phyloP scores from a whole-genome alignment of 1,140 invertebrate genomes.

The Drosophila tani region DNA sequence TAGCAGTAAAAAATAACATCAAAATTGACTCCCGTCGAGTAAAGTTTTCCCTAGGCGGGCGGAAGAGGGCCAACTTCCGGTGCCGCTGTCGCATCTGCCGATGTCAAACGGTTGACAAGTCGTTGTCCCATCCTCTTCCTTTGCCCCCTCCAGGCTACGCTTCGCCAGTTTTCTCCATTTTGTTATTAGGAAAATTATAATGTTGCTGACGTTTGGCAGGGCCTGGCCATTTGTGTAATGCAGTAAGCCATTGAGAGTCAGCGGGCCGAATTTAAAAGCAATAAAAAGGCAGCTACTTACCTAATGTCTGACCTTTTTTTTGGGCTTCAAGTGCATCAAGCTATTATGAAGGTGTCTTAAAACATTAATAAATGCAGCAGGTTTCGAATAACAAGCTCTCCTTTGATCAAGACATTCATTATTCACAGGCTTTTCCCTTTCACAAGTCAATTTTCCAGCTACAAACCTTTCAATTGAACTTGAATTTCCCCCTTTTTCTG shows the following conservation, averaged over 20 bases:
- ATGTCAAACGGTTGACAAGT: constrained; percentile 41
- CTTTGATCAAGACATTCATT: constrained; percentile 8
- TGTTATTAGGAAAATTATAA: constrained; percentile 42
- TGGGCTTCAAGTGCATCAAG: not conserved
- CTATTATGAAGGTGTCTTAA: not conserved
- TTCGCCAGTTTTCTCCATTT: constrained; percentile 24
- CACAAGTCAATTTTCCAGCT: constrained; percentile 19
- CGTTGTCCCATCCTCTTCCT: constrained; percentile 10
- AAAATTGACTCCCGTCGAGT: constrained; percentile 29
- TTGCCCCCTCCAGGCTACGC: constrained; percentile 11
- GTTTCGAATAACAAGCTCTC: not conserved
- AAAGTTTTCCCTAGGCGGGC: constrained; percentile 23
- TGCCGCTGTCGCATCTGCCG: constrained; percentile 31
- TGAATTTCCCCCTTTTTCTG: constrained; percentile 1
- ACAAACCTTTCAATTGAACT: constrained; percentile 12
- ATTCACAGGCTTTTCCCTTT: not conserved
- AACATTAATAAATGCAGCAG: constrained; percentile 13
- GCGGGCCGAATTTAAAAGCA: constrained; percentile 11
- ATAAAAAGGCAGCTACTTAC: not conserved
- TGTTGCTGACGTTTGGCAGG: constrained; percentile 22
- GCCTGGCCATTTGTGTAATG: constrained; percentile 27
- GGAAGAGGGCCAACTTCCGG: constrained; percentile 32
- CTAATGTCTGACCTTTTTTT: not conserved
- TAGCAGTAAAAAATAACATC: constrained; percentile 59
- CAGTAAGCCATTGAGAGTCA: constrained; percentile 37